phyloP scores from a whole-genome alignment of 2,113 vertebrate genomes.

The Potamarius usumacintae region DNA sequence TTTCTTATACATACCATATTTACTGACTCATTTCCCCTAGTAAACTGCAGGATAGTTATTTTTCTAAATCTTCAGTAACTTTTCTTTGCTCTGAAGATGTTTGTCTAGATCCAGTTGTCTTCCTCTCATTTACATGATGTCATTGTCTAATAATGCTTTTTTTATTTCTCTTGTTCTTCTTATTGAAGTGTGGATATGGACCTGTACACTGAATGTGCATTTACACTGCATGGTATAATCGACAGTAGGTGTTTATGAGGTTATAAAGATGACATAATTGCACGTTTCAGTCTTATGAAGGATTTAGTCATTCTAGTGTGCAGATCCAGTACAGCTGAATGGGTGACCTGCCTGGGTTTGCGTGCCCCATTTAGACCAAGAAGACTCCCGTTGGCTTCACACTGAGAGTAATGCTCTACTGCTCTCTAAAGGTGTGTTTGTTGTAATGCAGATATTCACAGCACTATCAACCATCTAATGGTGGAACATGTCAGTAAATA shows the following conservation, averaged over 20 bases:
- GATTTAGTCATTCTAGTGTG: conserved; percentile 35
- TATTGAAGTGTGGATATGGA: background rate
- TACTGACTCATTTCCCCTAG: background rate
- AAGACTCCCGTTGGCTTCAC: background rate
- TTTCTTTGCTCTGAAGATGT: conserved; percentile 56
- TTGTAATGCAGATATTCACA: conserved; percentile 45
- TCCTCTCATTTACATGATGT: background rate
- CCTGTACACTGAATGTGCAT: background rate
- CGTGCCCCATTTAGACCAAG: conserved; percentile 24
- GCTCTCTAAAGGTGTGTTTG: conserved; percentile 63
- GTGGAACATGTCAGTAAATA: background rate
- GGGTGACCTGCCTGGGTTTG: conserved; percentile 1
- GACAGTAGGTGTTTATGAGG: background rate
- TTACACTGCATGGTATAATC: background rate
- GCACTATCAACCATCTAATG: background rate
- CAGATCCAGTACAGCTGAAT: background rate
- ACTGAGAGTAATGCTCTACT: conserved; percentile 59
- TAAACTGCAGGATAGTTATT: background rate
- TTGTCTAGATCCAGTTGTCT: conserved; percentile 59
- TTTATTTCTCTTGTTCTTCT: background rate
- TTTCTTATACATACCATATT: background rate
- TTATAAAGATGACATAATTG: conserved; percentile 17
- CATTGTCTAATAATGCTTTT: conserved; percentile 20
- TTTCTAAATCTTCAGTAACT: conserved; percentile 57
- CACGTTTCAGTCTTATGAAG: conserved; percentile 1